Evolutionary conservation across 2,888 invertebrate species (phyloP), one percentile per base, ranked within the genome.

Genomic region (Alcis repandata): DNA sequence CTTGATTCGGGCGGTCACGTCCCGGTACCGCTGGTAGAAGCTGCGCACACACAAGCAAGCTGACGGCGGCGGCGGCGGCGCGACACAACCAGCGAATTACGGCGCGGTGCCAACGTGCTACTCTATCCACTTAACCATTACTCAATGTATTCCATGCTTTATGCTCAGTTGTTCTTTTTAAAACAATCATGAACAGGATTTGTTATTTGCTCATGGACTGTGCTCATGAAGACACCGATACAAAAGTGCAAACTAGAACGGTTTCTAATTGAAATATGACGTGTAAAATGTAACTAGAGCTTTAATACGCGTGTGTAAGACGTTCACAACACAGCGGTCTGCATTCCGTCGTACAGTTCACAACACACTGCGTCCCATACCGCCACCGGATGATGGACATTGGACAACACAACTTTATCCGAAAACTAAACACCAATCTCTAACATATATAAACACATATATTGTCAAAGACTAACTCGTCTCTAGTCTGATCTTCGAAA

Each of bases 11-110:
- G 96, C 97, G 91, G 96, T 96, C 93, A 97, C 95, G 95, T 96
- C 97, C 92, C 96, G 95, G 94, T 97, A 97, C 93, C 96, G 96
- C 94, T 96, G 96, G 95, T 97, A 97, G 96, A 97, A 97, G 96
- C 97, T 97, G 94, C 91, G 86, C 84, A 87, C 84, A 88, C 80
- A 85, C 54, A 64, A 64, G 64, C 64, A 57, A 57, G 65, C 60
- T 65, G 32, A 64, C 48, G 52, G 61, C 38, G 22, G 32, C 40
- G 22, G 32, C 40, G 56, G 45, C 17, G 54, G 53, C 59, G 53
- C 57, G 46, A 57, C 59, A 56, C n/a, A n/a, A n/a, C n/a, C n/a
- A n/a, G n/a, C n/a, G 66, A 63, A 62, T 62, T 15, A 10, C 48
- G 22, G 4, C 22, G 32, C 48, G 48, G 8, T 32, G 32, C 32